Base-by-base conservation (phyloP, 2,797 vertebrate genomes). In the Serranus cabrilla region DNA sequence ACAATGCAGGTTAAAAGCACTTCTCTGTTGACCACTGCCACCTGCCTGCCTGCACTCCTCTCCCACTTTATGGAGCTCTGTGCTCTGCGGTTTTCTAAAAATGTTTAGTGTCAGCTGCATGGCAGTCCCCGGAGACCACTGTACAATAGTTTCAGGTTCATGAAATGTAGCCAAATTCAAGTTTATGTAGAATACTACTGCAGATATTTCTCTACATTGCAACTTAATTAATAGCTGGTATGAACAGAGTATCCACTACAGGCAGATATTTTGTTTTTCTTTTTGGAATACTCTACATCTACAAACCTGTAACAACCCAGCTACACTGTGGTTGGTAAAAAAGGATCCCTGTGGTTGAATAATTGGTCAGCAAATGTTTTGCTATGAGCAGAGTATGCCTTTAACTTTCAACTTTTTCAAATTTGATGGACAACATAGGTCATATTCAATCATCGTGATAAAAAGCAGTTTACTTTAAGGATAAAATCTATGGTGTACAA, bases 401-500 rank as follows among this genome's bases (percentile, higher is more conserved):
- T 34, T 47, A 14, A 66, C 51, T 55, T 55, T 61, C 1, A 14
- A 34, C 14, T 67, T 21, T 42, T 49, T 20, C 18, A 11, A 2
- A 42, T 39, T 42, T 27, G 8, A 50, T 39, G 11, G 14, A 62
- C 23, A 65, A 17, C 40, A n/a, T 14, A 37, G 34, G 23, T 67
- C 10, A 21, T 42, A 50, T 23, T 62, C 4, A 34, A 37, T 47
- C 8, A 20, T 47, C 54, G 14, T 40, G 13, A 37, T 27, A 47
- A 25, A 25, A 31, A 37, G 27, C n/a, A n/a, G n/a, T 42, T 56
- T 25, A 42, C n/a, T 40, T 64, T 64, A 60, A 52, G 47, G 42
- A 84, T 72, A 31, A 62, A 70, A 42, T 50, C 50, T 40, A 11
- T 60, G 54, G 68, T 63, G 47, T 27, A 16, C 27, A 46, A 72